Evolutionary conservation across 2,113 vertebrate genomes (phyloP), one percentile per base, ranked within the genome.

Genomic region (Aldabrachelys gigantea): DNA sequence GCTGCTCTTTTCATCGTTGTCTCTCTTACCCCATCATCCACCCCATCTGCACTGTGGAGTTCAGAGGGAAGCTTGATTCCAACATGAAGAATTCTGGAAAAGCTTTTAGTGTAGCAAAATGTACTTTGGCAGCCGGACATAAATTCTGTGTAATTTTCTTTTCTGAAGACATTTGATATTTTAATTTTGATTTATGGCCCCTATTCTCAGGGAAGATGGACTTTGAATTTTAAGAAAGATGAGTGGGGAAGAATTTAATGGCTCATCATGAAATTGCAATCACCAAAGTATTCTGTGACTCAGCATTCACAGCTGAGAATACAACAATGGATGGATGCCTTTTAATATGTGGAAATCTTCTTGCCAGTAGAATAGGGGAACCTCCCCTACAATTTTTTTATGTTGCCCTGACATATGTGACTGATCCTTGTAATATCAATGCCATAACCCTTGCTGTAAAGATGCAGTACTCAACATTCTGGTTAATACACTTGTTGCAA

Each of bases 161-260:
- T 97, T 97, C 95, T 96, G 97, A 97, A 98, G 95, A 98, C 97
- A 76, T 94, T 92, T 97, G 89, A 94, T 95, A 91, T 96, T 94
- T 97, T 97, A 93, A 93, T 98, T 97, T 95, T 97, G 97, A 96
- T 96, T 98, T 97, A 97, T 98, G 97, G 96, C 98, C 98, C 53
- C 98, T 98, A 98, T 98, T 98, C 98, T 98, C 98, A 98, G 98
- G 98, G 98, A 98, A 97, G 98, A 94, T 97, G 98, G 95, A 97
- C 94, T 95, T 97, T 96, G 94, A 92, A 94, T 96, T 97, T 96
- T 96, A 95, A 98, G 91, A 82, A 96, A 84, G 91, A 96, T 95
- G 95, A 94, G 91, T 8, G 5, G 80, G 85, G 75, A 97, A 98
- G 96, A 97, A 95, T 91, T 89, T 96, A 94, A 95, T 1, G 1